phyloP scores from a whole-genome alignment of 2,888 invertebrate genomes.

The Sesia bembeciformis region DNA sequence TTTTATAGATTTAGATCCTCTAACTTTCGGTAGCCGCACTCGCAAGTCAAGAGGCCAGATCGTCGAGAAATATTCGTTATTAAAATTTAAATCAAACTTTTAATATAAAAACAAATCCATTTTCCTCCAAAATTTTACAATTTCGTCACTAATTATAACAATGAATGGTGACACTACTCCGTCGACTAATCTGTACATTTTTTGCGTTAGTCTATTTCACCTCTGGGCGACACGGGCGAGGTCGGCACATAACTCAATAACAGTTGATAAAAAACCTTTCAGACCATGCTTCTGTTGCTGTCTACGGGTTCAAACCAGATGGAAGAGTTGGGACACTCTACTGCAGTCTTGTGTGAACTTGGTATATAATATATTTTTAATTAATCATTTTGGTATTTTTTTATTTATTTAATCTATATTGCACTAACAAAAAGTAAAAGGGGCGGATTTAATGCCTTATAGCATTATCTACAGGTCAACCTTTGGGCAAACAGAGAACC shows the following conservation, averaged over 20 bases:
- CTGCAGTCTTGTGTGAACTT: neutral
- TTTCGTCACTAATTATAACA: constrained; percentile 3
- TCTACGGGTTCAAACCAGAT: constrained; percentile 9
- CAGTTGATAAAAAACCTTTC: constrained; percentile 24
- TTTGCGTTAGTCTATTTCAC: constrained; percentile 25
- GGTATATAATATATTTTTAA: neutral
- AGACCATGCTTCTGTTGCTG: constrained; percentile 16
- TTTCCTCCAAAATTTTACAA: neutral
- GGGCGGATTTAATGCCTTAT: too few relatives aligned
- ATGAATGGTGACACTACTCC: constrained; percentile 17
- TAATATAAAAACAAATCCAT: neutral
- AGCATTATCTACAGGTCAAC: too few relatives aligned
- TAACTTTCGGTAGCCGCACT: too few relatives aligned
- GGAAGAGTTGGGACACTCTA: neutral
- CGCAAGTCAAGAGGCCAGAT: too few relatives aligned
- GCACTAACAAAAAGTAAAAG: too few relatives aligned
- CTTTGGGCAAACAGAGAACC: too few relatives aligned
- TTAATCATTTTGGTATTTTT: too few relatives aligned
- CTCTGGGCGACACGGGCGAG: constrained; percentile 41
- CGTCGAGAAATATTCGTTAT: too few relatives aligned
- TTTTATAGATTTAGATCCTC: too few relatives aligned
- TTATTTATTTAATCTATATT: too few relatives aligned
- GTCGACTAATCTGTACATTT: constrained; percentile 28
- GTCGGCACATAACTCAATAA: constrained; percentile 33
- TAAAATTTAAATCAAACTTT: too few relatives aligned